Evolutionary conservation across 2,888 invertebrate species (phyloP).

Genomic region (Trissonchulus latispiculum): DNA sequence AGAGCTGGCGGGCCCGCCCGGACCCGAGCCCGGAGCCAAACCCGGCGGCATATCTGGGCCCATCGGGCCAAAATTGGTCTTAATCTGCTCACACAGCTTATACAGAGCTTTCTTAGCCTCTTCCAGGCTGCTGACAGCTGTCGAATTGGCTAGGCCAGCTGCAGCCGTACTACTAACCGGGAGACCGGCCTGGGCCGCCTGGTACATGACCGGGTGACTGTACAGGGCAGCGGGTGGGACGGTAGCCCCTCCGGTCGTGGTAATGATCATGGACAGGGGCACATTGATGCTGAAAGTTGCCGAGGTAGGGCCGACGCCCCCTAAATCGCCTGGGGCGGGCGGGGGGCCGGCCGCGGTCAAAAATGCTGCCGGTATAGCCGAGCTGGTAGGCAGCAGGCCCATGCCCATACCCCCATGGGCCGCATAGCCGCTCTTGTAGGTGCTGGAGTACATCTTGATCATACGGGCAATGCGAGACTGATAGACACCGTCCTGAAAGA

Average conservation of each 20-base stretch:
- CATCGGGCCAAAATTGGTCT: not conserved
- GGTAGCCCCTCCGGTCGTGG: not conserved
- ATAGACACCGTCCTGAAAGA: not conserved
- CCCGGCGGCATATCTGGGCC: too few relatives aligned
- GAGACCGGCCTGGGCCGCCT: too few relatives aligned
- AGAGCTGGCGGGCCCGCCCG: too few relatives aligned
- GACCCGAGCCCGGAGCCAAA: too few relatives aligned
- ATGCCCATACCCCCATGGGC: not conserved
- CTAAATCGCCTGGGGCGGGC: not conserved
- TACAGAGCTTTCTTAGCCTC: slow-evolving; percentile 17
- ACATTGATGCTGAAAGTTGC: not conserved
- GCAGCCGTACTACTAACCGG: not conserved
- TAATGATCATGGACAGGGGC: not conserved
- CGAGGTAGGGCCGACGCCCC: not conserved
- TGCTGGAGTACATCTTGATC: not conserved
- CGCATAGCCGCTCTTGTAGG: not conserved
- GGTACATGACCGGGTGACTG: too few relatives aligned
- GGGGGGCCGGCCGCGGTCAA: not conserved
- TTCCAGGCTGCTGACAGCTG: not conserved
- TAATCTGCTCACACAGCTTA: slow-evolving; percentile 12
- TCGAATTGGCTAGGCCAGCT: not conserved
- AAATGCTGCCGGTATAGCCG: not conserved
- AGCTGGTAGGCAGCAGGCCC: too few relatives aligned
- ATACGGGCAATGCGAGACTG: not conserved
- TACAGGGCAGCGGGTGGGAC: not conserved